Evolutionary conservation across 2,888 invertebrate genomes (phyloP).

Genomic region (Quadriops clusia): DNA sequence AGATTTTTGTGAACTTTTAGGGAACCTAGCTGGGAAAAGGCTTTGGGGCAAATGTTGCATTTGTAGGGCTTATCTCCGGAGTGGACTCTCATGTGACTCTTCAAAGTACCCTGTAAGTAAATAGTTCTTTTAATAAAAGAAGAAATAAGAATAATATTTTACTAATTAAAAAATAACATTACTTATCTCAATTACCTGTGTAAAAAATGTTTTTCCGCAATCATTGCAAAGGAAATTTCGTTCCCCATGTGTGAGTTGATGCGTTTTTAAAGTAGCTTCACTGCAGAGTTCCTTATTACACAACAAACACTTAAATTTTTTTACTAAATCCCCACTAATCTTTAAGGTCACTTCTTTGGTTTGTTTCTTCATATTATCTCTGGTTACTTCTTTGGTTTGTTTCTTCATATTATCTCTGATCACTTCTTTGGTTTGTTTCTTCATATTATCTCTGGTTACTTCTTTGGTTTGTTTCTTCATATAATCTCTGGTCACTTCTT

Average conservation of each 20-base stretch:
- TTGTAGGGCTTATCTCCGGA: constrained; percentile 26
- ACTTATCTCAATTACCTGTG: no score
- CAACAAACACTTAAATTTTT: constrained; percentile 5
- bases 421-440: no score
- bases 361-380: no score
- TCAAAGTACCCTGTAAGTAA: no score
- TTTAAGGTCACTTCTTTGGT: background rate
- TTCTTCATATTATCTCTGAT: no score
- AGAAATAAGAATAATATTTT: no score
- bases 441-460: no score
- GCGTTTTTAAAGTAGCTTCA: constrained; percentile 1
- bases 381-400: no score
- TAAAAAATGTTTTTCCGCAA: constrained; percentile 15
- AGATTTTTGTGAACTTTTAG: constrained; percentile 26
- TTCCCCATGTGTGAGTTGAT: constrained; percentile 10
- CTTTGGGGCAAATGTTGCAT: constrained; percentile 26
- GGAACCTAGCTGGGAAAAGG: constrained; percentile 25
- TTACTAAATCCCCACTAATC: background rate
- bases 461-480: no score
- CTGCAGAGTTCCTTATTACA: constrained; percentile 7
- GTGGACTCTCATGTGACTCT: constrained; percentile 19
- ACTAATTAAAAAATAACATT: no score
- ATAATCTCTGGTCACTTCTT: no score
- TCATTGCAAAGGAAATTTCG: constrained; percentile 13
- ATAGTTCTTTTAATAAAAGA: no score